Conservation (phyloP, 2,888 invertebrate genomes). For the Danaus chrysippus region DNA sequence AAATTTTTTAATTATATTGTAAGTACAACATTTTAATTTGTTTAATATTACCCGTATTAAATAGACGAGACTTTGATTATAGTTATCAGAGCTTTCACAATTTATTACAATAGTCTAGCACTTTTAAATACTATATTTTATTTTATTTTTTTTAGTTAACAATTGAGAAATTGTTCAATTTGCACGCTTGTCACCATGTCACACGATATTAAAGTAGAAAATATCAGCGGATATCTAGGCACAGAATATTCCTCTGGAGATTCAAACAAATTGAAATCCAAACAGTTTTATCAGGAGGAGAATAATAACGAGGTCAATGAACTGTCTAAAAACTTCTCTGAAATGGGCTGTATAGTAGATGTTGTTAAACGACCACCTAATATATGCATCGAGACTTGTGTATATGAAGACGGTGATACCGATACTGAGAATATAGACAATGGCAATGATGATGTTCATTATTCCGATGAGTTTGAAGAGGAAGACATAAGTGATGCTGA, state of each 20-base stretch:
- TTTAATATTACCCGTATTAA: background rate
- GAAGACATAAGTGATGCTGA: constrained; percentile 56
- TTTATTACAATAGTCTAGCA: constrained; percentile 4
- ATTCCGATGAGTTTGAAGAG: constrained; percentile 73
- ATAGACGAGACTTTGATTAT: background rate
- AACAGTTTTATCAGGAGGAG: constrained; percentile 62
- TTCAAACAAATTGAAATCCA: constrained; percentile 57
- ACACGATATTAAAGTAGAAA: constrained; percentile 54
- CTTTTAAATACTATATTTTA: constrained; percentile 24
- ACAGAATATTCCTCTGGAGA: constrained; percentile 63
- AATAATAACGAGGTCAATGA: constrained; percentile 74
- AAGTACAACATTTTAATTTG: background rate
- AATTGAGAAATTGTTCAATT: constrained; percentile 36
- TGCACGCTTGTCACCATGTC: constrained; percentile 65
- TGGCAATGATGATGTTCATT: constrained; percentile 57
- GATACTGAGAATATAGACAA: constrained; percentile 41
- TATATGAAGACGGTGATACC: constrained; percentile 54
- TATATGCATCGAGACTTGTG: constrained; percentile 65
- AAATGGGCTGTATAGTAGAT: constrained; percentile 73
- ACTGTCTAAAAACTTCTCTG: constrained; percentile 63
- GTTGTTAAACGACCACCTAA: constrained; percentile 64
- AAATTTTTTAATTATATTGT: constrained; percentile 10
- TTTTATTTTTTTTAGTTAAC: constrained; percentile 42
- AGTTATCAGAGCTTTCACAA: background rate
- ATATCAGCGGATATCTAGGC: constrained; percentile 45